Evolutionary conservation across 2,113 vertebrate genomes (phyloP), one percentile per base, ranked within the genome.

Genomic region (zebrafish (Danio rerio)): DNA sequence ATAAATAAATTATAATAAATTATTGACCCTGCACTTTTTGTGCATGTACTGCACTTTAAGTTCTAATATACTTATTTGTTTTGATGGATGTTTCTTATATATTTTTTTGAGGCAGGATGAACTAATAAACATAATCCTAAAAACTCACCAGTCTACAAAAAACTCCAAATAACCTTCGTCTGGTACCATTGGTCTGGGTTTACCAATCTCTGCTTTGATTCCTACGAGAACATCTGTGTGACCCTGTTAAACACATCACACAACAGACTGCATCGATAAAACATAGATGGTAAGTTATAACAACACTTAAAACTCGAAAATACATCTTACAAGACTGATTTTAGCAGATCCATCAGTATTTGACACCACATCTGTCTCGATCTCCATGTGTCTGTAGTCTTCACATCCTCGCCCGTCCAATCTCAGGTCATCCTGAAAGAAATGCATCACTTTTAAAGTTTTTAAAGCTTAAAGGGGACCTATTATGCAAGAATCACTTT

Each of bases 321-420:
- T 5, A 7, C 7, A 69, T 12, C 89, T 93, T 91, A 98, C 98
- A 93, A 99, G 93, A 63, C 95, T 96, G 80, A 99, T 95, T 90
- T 97, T 96, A 9, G 98, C 96, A 11, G 98, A 99, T 5, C 97
- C 98, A 6, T 97, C 98, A 77, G 98, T 99, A 90, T 99, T 99
- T 55, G 98, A 99, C 11, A 99, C 96, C 49, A 98, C 95, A 12
- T 98, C 98, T 0, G 97, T 99, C 90, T 99, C 98, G 55, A 99
- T 94, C 79, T 99, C 96, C 42, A 95, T 93, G 87, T 95, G 95
- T 66, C 98, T 94, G 91, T 99, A 99, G 88, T 99, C 98, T 87
- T 99, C 98, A 82, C 98, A 99, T 63, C 96, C 93, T 61, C 98
- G 94, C 21, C 98, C 98, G 59, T 99, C 98, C 87, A 96, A 91